Percentiles rank a stretch among this genome's conserved stretches.
Evolutionary conservation across 2,113 vertebrate genomes (phyloP).

Genomic region (crab-eating macaque (Macaca fascicularis)): T2T-MFA8v1.1 NC_088375.1:151755001-151755500

Average conservation of each 20-base stretch:
- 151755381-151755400: constrained; percentile 55
- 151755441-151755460: constrained; percentile 57
- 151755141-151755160: neutral
- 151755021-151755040: neutral
- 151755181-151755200: neutral
- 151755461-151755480: constrained; percentile 62
- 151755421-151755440: constrained; percentile 50
- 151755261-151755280: constrained; percentile 33
- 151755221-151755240: neutral
- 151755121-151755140: neutral
- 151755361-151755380: constrained; percentile 22
- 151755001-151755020: neutral
- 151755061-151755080: neutral
- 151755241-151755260: constrained; percentile 3
- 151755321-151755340: neutral
- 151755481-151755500: constrained; percentile 76
- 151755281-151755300: constrained; percentile 47
- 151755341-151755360: constrained; percentile 20
- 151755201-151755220: constrained; percentile 30
- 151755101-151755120: neutral
- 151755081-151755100: neutral
- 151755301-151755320: constrained; percentile 28
- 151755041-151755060: constrained; percentile 8
- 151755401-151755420: constrained; percentile 50
- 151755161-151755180: neutral